A percentile compares a stretch with the other conserved stretches of the same genome.
Evolutionary conservation across 2,113 vertebrate species (phyloP).

Genomic region (Muntiacus muntjak): DNA sequence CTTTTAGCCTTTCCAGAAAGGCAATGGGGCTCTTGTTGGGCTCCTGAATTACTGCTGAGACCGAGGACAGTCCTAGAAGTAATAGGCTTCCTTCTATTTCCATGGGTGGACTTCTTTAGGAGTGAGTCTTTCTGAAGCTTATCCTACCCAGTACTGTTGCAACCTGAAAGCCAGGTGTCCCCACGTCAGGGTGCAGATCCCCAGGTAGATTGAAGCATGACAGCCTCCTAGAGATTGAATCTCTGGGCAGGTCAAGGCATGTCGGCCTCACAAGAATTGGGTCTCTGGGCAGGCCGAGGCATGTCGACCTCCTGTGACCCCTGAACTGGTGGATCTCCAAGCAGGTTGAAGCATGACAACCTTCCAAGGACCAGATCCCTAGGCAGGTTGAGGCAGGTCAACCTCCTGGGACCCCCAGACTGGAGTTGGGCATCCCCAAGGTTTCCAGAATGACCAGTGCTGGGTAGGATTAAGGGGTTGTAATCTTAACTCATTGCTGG

Average conservation of each 20-base stretch:
- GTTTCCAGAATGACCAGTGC: neutral
- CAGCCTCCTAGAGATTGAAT: neutral
- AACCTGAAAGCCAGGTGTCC: neutral
- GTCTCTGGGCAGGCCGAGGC: neutral
- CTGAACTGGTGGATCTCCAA: neutral
- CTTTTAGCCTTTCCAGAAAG: neutral
- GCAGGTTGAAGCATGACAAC: neutral
- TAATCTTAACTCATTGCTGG: neutral
- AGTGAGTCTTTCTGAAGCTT: neutral
- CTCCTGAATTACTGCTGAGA: neutral
- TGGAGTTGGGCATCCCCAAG: neutral
- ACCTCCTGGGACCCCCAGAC: neutral
- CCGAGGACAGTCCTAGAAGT: neutral
- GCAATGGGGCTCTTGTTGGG: neutral
- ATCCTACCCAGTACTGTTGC: neutral
- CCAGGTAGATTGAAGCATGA: neutral
- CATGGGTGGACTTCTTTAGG: neutral
- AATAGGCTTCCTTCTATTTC: neutral
- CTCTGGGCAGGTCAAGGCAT: fast-evolving
- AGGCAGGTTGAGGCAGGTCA: neutral
- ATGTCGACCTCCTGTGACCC: neutral
- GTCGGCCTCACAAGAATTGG: neutral
- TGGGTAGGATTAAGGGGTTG: neutral
- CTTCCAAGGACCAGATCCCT: neutral
- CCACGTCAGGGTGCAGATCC: neutral